These are phyloP conservation scores for Daktulosphaira vitifoliae DNA, from an alignment of 1,140 invertebrate genomes.

Conservation along the genomic window DNA sequence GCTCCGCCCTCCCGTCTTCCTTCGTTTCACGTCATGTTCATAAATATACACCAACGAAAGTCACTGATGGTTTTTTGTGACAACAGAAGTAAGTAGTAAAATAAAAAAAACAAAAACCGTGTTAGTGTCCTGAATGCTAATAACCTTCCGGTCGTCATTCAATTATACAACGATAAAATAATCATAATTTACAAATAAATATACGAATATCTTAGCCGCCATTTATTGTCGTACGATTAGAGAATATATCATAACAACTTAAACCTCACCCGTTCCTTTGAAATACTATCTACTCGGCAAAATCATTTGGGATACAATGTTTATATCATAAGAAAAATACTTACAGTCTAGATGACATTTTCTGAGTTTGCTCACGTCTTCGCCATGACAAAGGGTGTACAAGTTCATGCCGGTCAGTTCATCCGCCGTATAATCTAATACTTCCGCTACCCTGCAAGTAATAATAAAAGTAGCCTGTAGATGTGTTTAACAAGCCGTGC, in stretches of 20 bases:
- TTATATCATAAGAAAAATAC: slow-evolving; percentile 45
- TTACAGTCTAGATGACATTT: slow-evolving; percentile 90
- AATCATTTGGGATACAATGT: too few species aligned
- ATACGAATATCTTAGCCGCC: background rate
- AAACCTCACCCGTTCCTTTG: too few species aligned
- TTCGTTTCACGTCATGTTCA: background rate
- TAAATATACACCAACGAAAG: background rate
- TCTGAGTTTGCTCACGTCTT: slow-evolving; percentile 84
- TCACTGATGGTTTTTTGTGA: background rate
- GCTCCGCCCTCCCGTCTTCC: slow-evolving; percentile 16
- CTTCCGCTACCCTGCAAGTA: slow-evolving; percentile 78
- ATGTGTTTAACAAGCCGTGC: too few species aligned
- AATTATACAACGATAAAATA: too few species aligned
- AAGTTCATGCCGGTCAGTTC: slow-evolving; percentile 88
- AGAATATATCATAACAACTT: background rate
- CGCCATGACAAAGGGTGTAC: slow-evolving; percentile 88
- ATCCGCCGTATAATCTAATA: slow-evolving; percentile 86
- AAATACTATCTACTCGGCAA: too few species aligned
- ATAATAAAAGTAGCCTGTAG: too few species aligned
- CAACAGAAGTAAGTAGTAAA: too few species aligned
- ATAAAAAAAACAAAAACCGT: too few species aligned
- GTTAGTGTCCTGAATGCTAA: too few species aligned
- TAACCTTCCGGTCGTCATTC: too few species aligned
- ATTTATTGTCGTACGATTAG: slow-evolving; percentile 3
- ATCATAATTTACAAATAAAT: too few species aligned